phyloP scores from a whole-genome alignment of 2,113 vertebrate species.

The Strix aluco region DNA sequence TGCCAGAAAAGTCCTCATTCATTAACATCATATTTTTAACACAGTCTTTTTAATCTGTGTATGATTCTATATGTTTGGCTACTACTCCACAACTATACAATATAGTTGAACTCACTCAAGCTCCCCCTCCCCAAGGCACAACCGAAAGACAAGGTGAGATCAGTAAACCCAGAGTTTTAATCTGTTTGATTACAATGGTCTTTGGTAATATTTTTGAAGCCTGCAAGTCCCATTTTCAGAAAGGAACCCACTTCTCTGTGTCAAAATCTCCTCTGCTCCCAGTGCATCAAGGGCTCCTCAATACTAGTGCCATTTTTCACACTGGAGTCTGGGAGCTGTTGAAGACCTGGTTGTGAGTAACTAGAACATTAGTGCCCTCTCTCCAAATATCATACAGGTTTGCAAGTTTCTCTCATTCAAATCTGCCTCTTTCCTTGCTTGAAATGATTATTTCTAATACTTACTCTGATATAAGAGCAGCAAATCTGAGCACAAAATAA shows the following conservation, averaged over 20 bases:
- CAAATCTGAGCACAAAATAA: background rate
- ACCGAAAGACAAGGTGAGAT: background rate
- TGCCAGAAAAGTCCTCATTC: background rate
- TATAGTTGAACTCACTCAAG: background rate
- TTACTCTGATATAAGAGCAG: background rate
- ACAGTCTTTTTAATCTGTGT: background rate
- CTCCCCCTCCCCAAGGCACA: background rate
- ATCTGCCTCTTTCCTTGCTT: background rate
- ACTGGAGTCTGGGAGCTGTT: background rate
- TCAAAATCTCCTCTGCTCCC: background rate
- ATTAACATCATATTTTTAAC: background rate
- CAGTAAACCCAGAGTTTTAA: background rate
- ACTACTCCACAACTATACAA: background rate
- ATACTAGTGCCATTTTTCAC: background rate
- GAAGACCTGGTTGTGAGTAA: background rate
- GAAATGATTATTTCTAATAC: background rate
- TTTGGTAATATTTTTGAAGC: background rate
- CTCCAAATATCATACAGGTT: background rate
- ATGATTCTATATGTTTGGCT: background rate
- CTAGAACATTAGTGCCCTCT: background rate
- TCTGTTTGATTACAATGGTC: background rate
- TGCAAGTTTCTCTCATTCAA: background rate
- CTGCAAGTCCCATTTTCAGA: background rate
- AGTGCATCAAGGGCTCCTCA: rapidly evolving
- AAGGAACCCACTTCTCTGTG: background rate